Evolutionary conservation across 2,113 vertebrate genomes (phyloP).

Genomic region (Lophura nycthemera): DNA sequence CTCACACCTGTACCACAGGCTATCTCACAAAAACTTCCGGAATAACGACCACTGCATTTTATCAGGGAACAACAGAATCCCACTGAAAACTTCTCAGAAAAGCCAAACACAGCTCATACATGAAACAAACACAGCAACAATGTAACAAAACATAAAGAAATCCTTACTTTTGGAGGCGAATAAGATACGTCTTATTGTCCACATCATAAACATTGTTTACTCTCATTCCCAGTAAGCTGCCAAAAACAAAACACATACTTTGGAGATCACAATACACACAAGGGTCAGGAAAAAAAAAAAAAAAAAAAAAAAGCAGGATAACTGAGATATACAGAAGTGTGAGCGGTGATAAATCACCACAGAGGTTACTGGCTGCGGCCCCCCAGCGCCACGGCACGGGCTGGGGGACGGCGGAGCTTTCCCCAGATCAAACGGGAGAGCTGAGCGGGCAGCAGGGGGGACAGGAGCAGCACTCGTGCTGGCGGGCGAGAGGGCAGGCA

Average conservation of each 20-base stretch:
- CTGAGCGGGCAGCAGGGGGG: too few relatives aligned
- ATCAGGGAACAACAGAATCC: not conserved
- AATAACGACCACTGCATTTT: not conserved
- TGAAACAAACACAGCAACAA: not conserved
- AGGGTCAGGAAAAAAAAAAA: not conserved
- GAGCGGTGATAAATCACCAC: not conserved
- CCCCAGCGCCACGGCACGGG: too few relatives aligned
- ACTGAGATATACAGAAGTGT: not conserved
- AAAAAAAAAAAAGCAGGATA: not conserved
- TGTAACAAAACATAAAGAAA: not conserved
- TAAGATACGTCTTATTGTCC: slow-evolving; percentile 97
- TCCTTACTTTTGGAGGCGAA: slow-evolving; percentile 96
- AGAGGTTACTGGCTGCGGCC: too few relatives aligned
- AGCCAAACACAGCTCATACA: not conserved
- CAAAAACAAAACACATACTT: not conserved
- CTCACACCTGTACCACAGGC: not conserved
- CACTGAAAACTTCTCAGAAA: not conserved
- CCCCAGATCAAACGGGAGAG: too few relatives aligned
- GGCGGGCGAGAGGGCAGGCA: too few relatives aligned
- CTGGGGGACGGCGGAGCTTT: too few relatives aligned
- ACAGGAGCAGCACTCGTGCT: too few relatives aligned
- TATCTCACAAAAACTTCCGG: accelerated
- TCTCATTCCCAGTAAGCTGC: slow-evolving; percentile 94
- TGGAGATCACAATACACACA: not conserved
- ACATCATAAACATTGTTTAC: slow-evolving; percentile 98